Base-by-base conservation (phyloP, 2,888 invertebrate species). In the Phaedon cochleariae region DNA sequence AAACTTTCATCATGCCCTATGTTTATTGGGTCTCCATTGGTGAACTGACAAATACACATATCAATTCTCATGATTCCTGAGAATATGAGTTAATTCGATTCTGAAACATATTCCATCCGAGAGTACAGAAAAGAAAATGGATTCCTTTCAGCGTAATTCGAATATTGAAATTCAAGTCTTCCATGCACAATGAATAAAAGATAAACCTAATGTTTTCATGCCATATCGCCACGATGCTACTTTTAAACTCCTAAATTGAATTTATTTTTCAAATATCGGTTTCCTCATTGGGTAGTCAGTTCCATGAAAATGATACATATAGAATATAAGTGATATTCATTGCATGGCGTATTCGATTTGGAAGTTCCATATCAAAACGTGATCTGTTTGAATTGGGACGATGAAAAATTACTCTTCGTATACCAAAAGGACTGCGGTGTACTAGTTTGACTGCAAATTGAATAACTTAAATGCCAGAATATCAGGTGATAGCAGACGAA, bases 191-290 rank as follows among this genome's bases (percentile, higher is more conserved):
- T 57, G 57, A 57, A 57, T 57, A 57, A 57, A 57, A 57, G 57
- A 57, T 57, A 57, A 57, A 57, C 57, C 46, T 57, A 41, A 57
- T 57, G 57, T 57, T 57, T 54, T 57, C 57, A 45, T 29, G 57
- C 29, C 57, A 57, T 45, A 45, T 22, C 29, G 41, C 45, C 26
- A 57, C 57, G 21, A 57, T 57, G 17, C 57, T 21, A 57, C 57
- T 57, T 45, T 46, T 15, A 46, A 57, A 57, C 57, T 46, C 29
- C 45, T 9, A 26, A 57, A 57, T 45, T 45, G 57, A 57, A 29
- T 57, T 57, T 57, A 57, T 57, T 26, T 57, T 45, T 57, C 57
- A 57, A 57, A 57, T 21, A 57, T 57, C 57, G 41, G 57, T 46
- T 57, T 57, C 46, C 57, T 45, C 29, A 57, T 22, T 10, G 6